Evolutionary conservation across 2,888 invertebrate genomes (phyloP), one percentile per base, ranked within the genome.

Genomic region (Melinaea marsaeus): DNA sequence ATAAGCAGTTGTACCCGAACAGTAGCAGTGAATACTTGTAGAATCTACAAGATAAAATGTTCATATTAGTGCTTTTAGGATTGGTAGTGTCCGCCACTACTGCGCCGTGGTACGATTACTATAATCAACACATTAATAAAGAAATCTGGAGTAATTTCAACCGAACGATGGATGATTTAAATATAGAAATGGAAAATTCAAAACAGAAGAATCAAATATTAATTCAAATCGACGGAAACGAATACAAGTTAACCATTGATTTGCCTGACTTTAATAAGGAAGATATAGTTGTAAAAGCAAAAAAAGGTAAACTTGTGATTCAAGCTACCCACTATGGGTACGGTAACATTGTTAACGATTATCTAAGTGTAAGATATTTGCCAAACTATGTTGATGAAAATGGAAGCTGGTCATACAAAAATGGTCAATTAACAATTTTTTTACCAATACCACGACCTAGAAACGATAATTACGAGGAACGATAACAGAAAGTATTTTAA

Each of bases 401-500:
- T 9, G 51, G 51, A 11, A 51, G 51, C 32, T 51, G 51, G 51
- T 32, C 51, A 51, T 51, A 32, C 51, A 32, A 51, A 11, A 32
- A 11, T 51, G 32, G 32, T 32, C 3, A 32, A 51, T n/a, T 51
- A 7, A 51, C 22, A 2, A 51, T 51, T 22, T 2, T 32, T 51
- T 51, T 51, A 22, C 5, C 42, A 42, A 42, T 42, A 1, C 7
- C 9, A 9, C 7, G 11, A 42, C 42, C 3, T 42, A 11, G 9
- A 42, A 42, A 11, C 42, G 42, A 42, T 6, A 9, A 42, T 9
- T 22, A 22, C 22, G 22, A 22, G 22, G 22, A 22, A 22, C 22
- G 22, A 42, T 9, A 2, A 42, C 7, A 3, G 42, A 42, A 42
- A 22, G 22, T 22, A 22, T 22, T 22, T 22, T 22, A 22, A 22